Base-by-base conservation (phyloP, 92 coral and sea anemone species). In the Zoanthus sociatus region DNA sequence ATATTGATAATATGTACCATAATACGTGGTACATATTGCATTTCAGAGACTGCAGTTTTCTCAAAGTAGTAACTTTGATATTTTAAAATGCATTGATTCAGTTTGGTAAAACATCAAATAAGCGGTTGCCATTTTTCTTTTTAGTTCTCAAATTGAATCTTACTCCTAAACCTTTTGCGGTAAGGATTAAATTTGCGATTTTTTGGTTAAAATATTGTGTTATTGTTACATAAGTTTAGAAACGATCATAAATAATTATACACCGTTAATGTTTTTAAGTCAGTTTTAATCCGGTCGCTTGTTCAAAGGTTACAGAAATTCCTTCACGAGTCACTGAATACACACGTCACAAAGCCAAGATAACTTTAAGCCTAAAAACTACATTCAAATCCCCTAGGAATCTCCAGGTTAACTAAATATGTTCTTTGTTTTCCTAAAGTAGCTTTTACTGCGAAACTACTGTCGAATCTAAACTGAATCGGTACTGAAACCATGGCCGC, bases 341-440 rank as follows among this genome's bases (percentile, higher is more conserved):
- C 73, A 17, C 46, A 46, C 64, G 60, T 81, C 85, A 64, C 47
- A 64, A 50, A 46, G 63, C 47, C 66, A 66, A 81, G 66, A 81
- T 81, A 81, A 81, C 85, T 46, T 81, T 81, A 81, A 81, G 60
- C 85, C 73, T 67, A 63, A 81, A 47, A 46, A 63, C 71, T 46
- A 64, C 60, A 79, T 21, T 46, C n/a, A 79, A 79, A 63, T 66
- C 58, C 84, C 84, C 44, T 5, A 42, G 84, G 61, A 66, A 50
- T 46, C 73, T 47, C 73, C 33, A 33, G 55, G 84, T 67, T 48
- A 81, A 37, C 71, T 61, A 42, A 16, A 78, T 78, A 16, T 42
- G 54, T 20, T 78, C 58, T 31, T 37, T 56, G 31, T 56, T 45
- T 13, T 55, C 60, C 51, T 37, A 79, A 61, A 14, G 48, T 45